Conservation (phyloP, 1,140 invertebrate genomes). For the Heterodera schachtii region DNA sequence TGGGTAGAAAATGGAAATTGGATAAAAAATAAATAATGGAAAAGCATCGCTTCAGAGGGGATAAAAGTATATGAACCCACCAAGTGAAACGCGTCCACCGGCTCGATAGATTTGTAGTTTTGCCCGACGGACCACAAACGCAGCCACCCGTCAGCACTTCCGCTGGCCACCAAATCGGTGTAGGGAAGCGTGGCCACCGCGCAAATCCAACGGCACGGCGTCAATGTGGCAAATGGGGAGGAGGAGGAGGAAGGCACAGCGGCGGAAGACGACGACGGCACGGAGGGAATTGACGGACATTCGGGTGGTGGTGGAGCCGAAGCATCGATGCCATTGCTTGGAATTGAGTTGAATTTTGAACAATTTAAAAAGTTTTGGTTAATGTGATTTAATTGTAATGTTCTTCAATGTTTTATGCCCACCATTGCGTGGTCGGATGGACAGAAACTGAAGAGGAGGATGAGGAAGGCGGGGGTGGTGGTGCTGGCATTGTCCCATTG, state of each 20-base stretch:
- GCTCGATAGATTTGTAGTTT: conserved; percentile 43
- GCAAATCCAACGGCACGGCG: conserved; percentile 36
- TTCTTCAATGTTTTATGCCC: too few species aligned
- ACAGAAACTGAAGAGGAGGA: neutral
- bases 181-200: conserved; percentile 45
- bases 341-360: too few species aligned
- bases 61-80: conserved; percentile 30
- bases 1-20: neutral
- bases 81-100: conserved; percentile 31
- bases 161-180: conserved; percentile 44
- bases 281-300: too few species aligned
- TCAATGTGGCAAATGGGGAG: neutral
- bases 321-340: too few species aligned
- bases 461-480: too few species aligned
- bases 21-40: neutral
- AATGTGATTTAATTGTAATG: too few species aligned
- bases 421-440: too few species aligned
- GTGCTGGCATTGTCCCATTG: neutral
- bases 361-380: too few species aligned
- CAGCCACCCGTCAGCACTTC: conserved; percentile 39
- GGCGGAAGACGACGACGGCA: too few species aligned
- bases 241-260: neutral
- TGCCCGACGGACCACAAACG: conserved; percentile 43
- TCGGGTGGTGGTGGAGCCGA: too few species aligned
- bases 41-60: neutral